These are phyloP conservation scores for Dermochelys coriacea DNA, from an alignment of 2,797 vertebrate species.

Conservation along the genomic window DNA sequence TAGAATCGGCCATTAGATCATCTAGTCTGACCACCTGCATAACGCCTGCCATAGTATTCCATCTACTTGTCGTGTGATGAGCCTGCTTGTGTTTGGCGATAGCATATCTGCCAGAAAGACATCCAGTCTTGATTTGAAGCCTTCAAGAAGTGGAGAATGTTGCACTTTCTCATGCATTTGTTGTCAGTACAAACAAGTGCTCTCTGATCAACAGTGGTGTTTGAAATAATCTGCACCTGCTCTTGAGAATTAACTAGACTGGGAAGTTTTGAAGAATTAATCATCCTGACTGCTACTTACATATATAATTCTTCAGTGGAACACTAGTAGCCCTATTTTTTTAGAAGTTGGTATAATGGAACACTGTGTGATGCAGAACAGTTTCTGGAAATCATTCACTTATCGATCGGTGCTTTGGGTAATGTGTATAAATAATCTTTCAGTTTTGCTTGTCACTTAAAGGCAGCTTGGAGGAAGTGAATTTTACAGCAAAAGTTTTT, in stretches of 20 bases:
- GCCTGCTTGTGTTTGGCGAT: neutral
- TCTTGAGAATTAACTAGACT: neutral
- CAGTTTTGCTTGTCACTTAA: slow-evolving; percentile 23
- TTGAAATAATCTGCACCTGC: slow-evolving; percentile 18
- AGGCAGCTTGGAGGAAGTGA: neutral
- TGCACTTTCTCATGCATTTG: neutral
- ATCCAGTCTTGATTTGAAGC: neutral
- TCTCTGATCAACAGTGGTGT: slow-evolving; percentile 9
- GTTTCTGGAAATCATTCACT: slow-evolving; percentile 46
- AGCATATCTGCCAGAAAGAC: neutral
- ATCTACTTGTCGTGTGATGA: neutral
- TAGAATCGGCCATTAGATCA: neutral
- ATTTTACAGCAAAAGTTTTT: neutral
- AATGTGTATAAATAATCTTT: slow-evolving; percentile 2
- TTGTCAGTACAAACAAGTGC: slow-evolving; percentile 23
- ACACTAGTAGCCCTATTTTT: slow-evolving; percentile 40
- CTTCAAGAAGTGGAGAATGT: slow-evolving; percentile 31
- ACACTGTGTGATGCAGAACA: neutral
- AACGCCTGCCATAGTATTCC: neutral
- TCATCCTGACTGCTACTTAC: neutral
- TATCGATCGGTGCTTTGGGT: slow-evolving; percentile 25
- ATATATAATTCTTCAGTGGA: slow-evolving; percentile 44
- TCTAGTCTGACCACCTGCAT: neutral
- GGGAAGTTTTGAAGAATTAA: slow-evolving; percentile 24
- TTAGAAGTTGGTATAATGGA: slow-evolving; percentile 33